Base-by-base conservation (phyloP, 2,113 vertebrate species). In the Cyanoramphus novaezelandiae region DNA sequence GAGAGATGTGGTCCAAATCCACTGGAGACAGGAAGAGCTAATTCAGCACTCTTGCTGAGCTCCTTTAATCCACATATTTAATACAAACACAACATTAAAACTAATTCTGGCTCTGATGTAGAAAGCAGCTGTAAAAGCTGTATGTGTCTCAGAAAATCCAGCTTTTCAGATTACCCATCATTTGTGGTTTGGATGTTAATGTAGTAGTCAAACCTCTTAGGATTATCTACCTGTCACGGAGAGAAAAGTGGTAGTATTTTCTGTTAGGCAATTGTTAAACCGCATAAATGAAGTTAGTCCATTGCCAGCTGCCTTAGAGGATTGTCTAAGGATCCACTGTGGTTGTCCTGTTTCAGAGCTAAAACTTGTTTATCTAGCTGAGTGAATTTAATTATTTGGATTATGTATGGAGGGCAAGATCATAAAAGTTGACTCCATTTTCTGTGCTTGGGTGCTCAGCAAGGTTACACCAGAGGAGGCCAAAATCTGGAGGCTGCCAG, bases 221-320 rank as follows among this genome's bases (percentile, higher is more conserved):
- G 96, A 95, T 97, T 96, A 96, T 86, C 91, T 96, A 97, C 96
- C 95, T 97, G 96, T 93, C 93, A 95, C 65, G 81, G 86, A 86
- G 70, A 95, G 92, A 93, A 85, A 92, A 94, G 88, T 15, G 84
- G 80, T 85, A 92, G 62, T 80, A 59, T 94, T 92, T 96, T 95
- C 88, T 95, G 57, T 83, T 85, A 96, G 83, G 92, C 95, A 96
- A 97, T 95, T 95, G 89, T 89, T 96, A 94, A 91, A 94, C 91
- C 86, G 94, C 96, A 96, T 94, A 94, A 96, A 96, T 95, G 92
- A 94, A 96, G 90, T 78, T 43, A 92, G 86, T 89, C 89, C 78
- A 35, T 63, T 95, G 88, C 95, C 95, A 95, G 88, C 83, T 85
- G 86, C 94, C 86, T 95, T 91, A 89, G 92, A 96, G 93, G 88